Evolutionary conservation across 2,797 vertebrate species (phyloP).

Genomic region (Mareca penelope): DNA sequence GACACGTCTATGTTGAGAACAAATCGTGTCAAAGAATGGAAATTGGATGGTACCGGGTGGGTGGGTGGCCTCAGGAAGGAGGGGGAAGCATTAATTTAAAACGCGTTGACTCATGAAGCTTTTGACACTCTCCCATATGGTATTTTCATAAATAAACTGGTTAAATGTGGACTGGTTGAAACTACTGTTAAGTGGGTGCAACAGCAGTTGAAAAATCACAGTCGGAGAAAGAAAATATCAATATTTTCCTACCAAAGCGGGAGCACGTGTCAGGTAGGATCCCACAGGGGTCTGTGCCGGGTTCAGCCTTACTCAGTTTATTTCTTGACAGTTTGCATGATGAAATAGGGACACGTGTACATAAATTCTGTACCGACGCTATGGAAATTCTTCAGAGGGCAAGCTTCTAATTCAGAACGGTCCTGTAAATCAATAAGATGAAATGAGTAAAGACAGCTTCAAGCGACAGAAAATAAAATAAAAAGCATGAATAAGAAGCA

Average conservation of each 20-base stretch:
- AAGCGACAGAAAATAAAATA: background rate
- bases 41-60: background rate
- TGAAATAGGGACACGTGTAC: background rate
- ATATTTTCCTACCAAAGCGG: background rate
- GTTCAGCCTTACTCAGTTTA: rapidly evolving
- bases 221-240: background rate
- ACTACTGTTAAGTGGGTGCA: background rate
- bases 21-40: background rate
- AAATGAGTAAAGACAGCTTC: background rate
- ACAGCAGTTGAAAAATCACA: background rate
- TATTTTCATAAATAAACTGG: background rate
- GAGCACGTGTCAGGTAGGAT: background rate
- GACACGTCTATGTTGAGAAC: background rate
- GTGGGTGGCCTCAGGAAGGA: background rate
- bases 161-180: background rate
- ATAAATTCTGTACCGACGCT: rapidly evolving
- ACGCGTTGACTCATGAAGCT: background rate
- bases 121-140: background rate
- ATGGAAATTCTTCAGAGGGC: background rate
- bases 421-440: background rate
- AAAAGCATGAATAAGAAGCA: background rate
- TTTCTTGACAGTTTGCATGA: background rate
- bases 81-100: background rate
- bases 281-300: background rate
- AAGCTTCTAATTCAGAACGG: background rate